Conservation (phyloP, 2,888 invertebrate genomes). For the Drosophila demipolita region DNA sequence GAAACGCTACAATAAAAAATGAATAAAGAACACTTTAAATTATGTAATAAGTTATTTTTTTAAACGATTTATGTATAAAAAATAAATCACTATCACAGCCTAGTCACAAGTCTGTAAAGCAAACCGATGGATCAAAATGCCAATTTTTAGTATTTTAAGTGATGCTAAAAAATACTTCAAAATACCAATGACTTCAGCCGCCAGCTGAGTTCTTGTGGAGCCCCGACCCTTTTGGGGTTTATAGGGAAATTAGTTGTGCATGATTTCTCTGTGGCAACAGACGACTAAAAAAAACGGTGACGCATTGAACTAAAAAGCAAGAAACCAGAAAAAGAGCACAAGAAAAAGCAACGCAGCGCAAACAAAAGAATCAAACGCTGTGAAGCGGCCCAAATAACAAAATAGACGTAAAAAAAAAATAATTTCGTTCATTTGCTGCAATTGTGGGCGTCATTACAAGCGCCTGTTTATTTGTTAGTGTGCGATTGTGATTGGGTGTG, state of each 20-base stretch:
- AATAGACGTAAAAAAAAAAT: constrained; percentile 14
- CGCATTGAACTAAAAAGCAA: constrained; percentile 47
- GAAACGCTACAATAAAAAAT: neutral
- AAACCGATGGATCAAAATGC: neutral
- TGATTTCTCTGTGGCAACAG: constrained; percentile 57
- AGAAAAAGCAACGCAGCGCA: constrained; percentile 26
- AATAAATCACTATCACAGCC: neutral
- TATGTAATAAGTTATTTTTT: neutral
- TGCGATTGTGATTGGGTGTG: constrained; percentile 5
- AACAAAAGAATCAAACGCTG: constrained; percentile 50
- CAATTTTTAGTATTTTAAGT: neutral
- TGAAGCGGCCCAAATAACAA: constrained; percentile 33
- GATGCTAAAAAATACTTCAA: constrained; percentile 17
- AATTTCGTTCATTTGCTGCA: constrained; percentile 37
- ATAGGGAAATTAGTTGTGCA: constrained; percentile 44
- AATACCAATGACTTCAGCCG: constrained; percentile 1
- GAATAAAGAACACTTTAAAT: neutral
- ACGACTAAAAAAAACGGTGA: constrained; percentile 35
- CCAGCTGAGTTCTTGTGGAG: constrained; percentile 45
- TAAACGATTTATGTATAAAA: neutral
- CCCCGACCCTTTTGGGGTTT: constrained; percentile 44
- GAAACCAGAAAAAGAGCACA: constrained; percentile 25
- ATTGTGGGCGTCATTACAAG: constrained; percentile 58
- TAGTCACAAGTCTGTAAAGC: neutral
- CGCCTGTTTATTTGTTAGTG: neutral